Percentiles rank a stretch among this genome's conserved stretches.
These are phyloP conservation scores for Malurus elegans DNA, from an alignment of 2,113 vertebrate genomes.

Conservation along the genomic window DNA sequence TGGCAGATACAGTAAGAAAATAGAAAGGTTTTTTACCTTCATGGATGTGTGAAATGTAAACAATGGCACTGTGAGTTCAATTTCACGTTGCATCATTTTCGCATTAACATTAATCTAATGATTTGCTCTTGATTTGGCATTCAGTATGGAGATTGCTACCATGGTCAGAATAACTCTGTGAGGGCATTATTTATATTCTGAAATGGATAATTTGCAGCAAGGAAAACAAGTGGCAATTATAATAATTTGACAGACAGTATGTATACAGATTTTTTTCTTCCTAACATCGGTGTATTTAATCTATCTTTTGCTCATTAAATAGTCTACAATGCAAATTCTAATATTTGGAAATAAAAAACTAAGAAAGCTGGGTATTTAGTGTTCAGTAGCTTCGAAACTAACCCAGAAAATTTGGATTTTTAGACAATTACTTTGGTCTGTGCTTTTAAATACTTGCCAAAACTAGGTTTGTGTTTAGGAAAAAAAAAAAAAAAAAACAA, in stretches of 20 bases:
- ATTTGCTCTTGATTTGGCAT: not conserved
- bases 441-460: conserved; percentile 1
- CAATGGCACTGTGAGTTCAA: not conserved
- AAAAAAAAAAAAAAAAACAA: not conserved
- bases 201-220: not conserved
- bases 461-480: not conserved
- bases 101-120: not conserved
- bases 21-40: not conserved
- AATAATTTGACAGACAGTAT: not conserved
- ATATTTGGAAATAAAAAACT: not conserved
- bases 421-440: not conserved
- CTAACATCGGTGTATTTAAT: not conserved
- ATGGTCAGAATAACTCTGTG: not conserved
- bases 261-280: not conserved
- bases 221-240: not conserved
- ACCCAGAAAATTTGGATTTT: not conserved
- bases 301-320: not conserved
- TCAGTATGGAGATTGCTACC: not conserved
- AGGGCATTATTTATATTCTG: not conserved
- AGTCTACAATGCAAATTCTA: not conserved
- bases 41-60: not conserved
- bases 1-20: not conserved
- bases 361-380: not conserved
- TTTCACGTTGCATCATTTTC: not conserved
- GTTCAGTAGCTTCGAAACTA: not conserved